These are phyloP conservation scores for Carpatolechia fugitivella DNA, from an alignment of 2,888 invertebrate genomes.

Conservation along the genomic window DNA sequence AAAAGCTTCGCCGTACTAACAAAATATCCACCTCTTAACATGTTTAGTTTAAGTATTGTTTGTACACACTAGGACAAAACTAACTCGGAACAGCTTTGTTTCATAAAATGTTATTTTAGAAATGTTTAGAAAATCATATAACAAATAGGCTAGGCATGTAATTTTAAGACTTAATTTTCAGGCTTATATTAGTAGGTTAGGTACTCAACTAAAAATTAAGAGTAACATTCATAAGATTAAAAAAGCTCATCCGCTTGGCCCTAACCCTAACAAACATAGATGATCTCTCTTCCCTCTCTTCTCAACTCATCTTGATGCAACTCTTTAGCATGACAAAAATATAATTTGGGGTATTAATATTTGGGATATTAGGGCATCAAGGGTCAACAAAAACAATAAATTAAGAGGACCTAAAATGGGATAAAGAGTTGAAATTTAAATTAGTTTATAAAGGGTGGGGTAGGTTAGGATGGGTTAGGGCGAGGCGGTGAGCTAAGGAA, in stretches of 20 bases:
- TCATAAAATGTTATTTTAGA: background rate
- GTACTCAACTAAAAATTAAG: conserved; percentile 31
- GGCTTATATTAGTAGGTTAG: conserved; percentile 12
- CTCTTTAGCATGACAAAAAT: too few species aligned
- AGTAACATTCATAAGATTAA: conserved; percentile 48
- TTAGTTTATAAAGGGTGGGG: background rate
- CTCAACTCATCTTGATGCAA: too few species aligned
- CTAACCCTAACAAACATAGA: conserved; percentile 62
- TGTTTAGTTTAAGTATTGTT: conserved; percentile 21
- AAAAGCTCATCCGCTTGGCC: conserved; percentile 76
- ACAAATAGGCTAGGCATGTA: background rate
- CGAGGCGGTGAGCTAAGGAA: conserved; percentile 68
- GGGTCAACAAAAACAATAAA: background rate
- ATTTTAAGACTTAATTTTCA: background rate
- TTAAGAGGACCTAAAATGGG: too few species aligned
- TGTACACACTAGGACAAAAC: conserved; percentile 10
- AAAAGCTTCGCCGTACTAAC: conserved; percentile 61
- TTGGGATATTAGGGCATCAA: background rate
- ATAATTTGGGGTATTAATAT: background rate
- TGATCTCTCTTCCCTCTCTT: too few species aligned
- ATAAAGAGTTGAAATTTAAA: too few species aligned
- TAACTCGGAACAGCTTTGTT: conserved; percentile 11
- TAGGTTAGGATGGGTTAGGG: conserved; percentile 42
- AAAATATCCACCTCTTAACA: conserved; percentile 32
- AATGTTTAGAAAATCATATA: background rate